Evolutionary conservation across 2,888 invertebrate genomes (phyloP).

Genomic region (Lottia gigantea): DNA sequence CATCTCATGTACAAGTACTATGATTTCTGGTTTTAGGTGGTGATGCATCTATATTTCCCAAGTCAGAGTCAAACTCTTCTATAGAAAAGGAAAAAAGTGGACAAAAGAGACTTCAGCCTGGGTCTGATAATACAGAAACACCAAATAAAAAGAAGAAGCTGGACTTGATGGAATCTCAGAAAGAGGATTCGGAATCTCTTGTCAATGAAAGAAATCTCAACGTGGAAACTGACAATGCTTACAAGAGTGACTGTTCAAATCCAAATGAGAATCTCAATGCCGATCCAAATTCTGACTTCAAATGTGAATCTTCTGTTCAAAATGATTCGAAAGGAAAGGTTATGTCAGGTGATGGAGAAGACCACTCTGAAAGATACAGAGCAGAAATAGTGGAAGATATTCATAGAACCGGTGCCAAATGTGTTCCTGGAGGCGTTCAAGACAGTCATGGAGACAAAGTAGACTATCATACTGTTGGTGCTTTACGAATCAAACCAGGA

Average conservation of each 20-base stretch:
- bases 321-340: neutral
- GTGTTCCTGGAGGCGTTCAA: conserved; percentile 72
- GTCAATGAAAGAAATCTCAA: no score
- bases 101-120: no score
- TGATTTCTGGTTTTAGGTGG: conserved; percentile 71
- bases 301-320: neutral
- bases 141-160: no score
- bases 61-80: conserved; percentile 48
- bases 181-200: no score
- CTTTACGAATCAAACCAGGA: conserved; percentile 86
- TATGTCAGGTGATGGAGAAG: neutral
- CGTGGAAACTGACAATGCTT: no score
- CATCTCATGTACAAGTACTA: no score
- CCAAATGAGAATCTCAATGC: neutral
- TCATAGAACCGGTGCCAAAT: conserved; percentile 91
- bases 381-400: conserved; percentile 63
- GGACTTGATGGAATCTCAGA: no score
- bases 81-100: no score
- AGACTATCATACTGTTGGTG: conserved; percentile 82
- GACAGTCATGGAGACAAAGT: conserved; percentile 75
- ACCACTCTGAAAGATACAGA: neutral
- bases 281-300: neutral
- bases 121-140: no score
- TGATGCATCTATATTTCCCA: conserved; percentile 88
- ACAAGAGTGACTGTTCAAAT: no score